These are phyloP conservation scores for Loriculus beryllinus DNA, from an alignment of 2,797 vertebrate species.

Conservation along the genomic window DNA sequence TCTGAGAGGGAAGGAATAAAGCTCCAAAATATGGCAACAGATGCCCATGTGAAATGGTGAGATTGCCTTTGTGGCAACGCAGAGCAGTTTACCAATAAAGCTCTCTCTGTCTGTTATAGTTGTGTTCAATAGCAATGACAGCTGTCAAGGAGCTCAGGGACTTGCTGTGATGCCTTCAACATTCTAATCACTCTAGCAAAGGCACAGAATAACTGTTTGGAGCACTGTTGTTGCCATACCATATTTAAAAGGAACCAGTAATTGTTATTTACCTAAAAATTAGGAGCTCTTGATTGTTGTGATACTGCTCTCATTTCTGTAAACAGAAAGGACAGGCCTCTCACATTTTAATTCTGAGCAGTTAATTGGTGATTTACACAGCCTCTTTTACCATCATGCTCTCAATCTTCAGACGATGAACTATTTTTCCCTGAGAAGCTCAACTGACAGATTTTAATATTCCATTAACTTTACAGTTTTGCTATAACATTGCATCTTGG, in stretches of 20 bases:
- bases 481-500: slow-evolving; percentile 50
- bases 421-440: slow-evolving; percentile 66
- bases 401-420: slow-evolving; percentile 55
- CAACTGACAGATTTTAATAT: slow-evolving; percentile 76
- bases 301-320: neutral
- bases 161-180: slow-evolving; percentile 67
- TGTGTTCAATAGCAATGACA: slow-evolving; percentile 75
- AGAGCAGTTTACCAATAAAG: slow-evolving; percentile 72
- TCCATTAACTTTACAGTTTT: slow-evolving; percentile 74
- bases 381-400: slow-evolving; percentile 11
- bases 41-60: slow-evolving; percentile 65
- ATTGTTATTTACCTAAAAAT: slow-evolving; percentile 61
- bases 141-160: slow-evolving; percentile 80
- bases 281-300: slow-evolving; percentile 8
- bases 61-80: slow-evolving; percentile 49
- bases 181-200: slow-evolving; percentile 74
- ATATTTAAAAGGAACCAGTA: slow-evolving; percentile 30
- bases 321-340: slow-evolving; percentile 1
- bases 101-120: slow-evolving; percentile 70
- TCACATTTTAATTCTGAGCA: slow-evolving; percentile 26
- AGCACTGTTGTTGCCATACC: neutral
- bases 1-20: slow-evolving; percentile 43
- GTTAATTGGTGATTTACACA: slow-evolving; percentile 62
- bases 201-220: slow-evolving; percentile 57
- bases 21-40: slow-evolving; percentile 67